Evolutionary conservation across 2,797 vertebrate genomes (phyloP).

Genomic region (Pachyuromys duprasi): DNA sequence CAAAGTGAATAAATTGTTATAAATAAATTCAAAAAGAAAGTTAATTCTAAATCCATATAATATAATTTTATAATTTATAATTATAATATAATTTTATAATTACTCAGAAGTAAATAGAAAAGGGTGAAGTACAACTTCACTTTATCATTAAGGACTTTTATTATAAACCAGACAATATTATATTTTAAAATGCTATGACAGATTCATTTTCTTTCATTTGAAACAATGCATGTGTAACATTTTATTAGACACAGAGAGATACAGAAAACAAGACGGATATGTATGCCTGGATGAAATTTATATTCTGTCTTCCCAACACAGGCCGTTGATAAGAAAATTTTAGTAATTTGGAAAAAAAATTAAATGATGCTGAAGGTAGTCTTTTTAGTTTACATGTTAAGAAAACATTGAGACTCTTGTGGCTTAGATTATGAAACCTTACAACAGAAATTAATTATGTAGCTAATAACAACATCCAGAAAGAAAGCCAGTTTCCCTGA

Average conservation of each 20-base stretch:
- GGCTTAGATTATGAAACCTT: neutral
- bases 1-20: too few relatives aligned
- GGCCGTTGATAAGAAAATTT: neutral
- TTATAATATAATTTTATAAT: neutral
- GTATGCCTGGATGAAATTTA: neutral
- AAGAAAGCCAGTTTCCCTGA: neutral
- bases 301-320: neutral
- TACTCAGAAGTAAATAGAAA: neutral
- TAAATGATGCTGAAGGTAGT: neutral
- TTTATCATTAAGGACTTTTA: neutral
- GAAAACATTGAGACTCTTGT: neutral
- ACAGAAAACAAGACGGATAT: neutral
- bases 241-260: neutral
- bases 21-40: neutral
- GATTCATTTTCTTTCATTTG: constrained; percentile 17
- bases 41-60: neutral
- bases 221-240: neutral
- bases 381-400: neutral
- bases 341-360: constrained; percentile 19
- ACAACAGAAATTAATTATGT: neutral
- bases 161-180: neutral
- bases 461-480: neutral
- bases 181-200: neutral
- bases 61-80: neutral
- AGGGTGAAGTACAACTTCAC: neutral